Base-by-base conservation (phyloP, 2,113 vertebrate genomes). In the Seriola rivoliana region DNA sequence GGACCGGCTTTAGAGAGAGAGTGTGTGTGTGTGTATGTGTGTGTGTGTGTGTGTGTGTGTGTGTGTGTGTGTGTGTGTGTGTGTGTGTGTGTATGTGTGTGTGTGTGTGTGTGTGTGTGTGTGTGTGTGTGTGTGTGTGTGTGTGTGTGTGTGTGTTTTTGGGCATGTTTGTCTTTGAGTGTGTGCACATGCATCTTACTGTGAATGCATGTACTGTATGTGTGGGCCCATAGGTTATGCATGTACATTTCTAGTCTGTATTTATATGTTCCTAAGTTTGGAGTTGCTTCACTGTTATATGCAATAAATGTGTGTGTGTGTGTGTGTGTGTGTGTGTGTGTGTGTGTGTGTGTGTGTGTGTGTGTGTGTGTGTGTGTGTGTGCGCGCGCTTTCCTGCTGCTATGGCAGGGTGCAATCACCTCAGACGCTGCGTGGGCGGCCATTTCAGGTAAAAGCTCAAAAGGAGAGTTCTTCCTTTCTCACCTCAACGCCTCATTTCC, bases 401-500 rank as follows among this genome's bases (percentile, higher is more conserved):
- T 80, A 36, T 10, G 2, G 4, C 58, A 19, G 23, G 34, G n/a
- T 9, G 59, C 29, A 67, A 21, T 79, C 52, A 34, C 70, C 32
- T 64, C 21, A 67, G 58, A 48, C 0, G 1, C 34, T 72, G 64
- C 4, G 23, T 83, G 82, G 74, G 80, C 4, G 13, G 32, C 54
- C 0, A 5, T 59, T 77, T 66, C 60, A 87, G 68, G 82, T 88
- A 46, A 77, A 88, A 36, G 42, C 3, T 65, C 29, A 7, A 80
- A 68, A 60, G 66, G 40, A 48, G 64, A 55, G 23, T 48, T 5
- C 38, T 66, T 83, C n/a, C 46, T 79, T 65, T 78, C 38, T 80
- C 68, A 80, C 60, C 48, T 79, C 65, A 64, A 74, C 10, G 29
- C 71, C 62, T 82, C 75, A 69, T 84, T 91, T 81, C 71, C 44